Conservation (phyloP, 2,797 vertebrate genomes). For the Rhinichthys osculus region DNA sequence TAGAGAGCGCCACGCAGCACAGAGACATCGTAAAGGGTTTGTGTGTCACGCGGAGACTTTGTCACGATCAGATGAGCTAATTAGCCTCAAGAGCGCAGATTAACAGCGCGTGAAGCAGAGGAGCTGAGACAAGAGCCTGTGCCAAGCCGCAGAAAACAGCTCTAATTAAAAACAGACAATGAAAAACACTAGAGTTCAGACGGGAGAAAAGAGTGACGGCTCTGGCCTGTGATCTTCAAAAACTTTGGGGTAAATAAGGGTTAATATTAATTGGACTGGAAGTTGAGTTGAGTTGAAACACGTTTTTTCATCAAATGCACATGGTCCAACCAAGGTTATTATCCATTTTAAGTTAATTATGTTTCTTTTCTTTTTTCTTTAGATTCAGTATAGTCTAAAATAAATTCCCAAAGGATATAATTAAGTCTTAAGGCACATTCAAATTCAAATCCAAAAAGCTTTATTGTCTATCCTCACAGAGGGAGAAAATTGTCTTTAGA, state of each 20-base stretch:
- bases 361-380: background rate
- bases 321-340: background rate
- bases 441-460: background rate
- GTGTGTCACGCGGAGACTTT: slow-evolving; percentile 67
- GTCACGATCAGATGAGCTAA: slow-evolving; percentile 77
- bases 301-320: slow-evolving; percentile 15
- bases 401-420: background rate
- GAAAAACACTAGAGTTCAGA: slow-evolving; percentile 51
- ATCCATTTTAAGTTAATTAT: background rate
- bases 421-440: background rate
- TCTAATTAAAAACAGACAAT: slow-evolving; percentile 64
- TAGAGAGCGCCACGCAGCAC: slow-evolving; percentile 50
- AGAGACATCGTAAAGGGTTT: slow-evolving; percentile 58
- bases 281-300: background rate
- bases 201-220: slow-evolving; percentile 33
- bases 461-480: too few relatives aligned
- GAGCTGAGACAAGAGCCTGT: slow-evolving; percentile 45
- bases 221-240: slow-evolving; percentile 45
- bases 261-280: slow-evolving; percentile 25
- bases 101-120: slow-evolving; percentile 60
- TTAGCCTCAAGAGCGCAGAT: slow-evolving; percentile 72
- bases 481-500: too few relatives aligned
- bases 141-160: slow-evolving; percentile 51
- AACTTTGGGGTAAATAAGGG: slow-evolving; percentile 4
- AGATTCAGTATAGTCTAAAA: background rate